Evolutionary conservation across 2,797 vertebrate genomes (phyloP), one percentile per base, ranked within the genome.

Genomic region (Peromyscus nudipes): DNA sequence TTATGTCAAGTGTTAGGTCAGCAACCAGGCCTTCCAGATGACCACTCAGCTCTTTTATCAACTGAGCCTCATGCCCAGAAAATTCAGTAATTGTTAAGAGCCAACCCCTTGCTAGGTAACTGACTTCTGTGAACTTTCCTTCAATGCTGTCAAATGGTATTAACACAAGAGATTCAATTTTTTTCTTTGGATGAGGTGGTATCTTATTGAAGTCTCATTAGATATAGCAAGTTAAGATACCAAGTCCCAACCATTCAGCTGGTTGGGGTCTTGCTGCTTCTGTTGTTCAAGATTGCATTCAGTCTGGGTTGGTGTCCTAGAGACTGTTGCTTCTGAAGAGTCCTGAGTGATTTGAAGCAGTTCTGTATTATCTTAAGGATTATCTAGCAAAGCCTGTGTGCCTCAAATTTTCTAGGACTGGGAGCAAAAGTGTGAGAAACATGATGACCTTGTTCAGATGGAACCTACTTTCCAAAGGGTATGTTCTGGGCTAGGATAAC

Each of bases 301-400:
- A 60, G 76, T 89, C 69, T 86, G 52, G 40, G 69, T 57, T 87
- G 87, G 11, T 11, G 76, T 83, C 23, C 27, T n/a, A 60, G 82
- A 65, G 40, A 83, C 37, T 84, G 52, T 75, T 77, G 43, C 88
- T 3, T 6, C 16, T n/a, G 52, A 86, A 43, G 9, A 14, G 1
- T 64, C 23, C 71, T 60, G n/a, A 86, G 40, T 96, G 84, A 17
- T 89, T 86, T 94, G 71, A 76, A 76, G 60, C 27, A 85, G 40
- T 52, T 29, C 3, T 40, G 6, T 29, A 9, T 83, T 76, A 55
- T 34, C 31, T 69, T 34, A 2, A 49, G 34, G 16, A 60, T 37
- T 89, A 29, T 16, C 55, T 46, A 69, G 49, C 8, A 79, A 62
- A n/a, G 25, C 14, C 11, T 73, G 27, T 19, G 23, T 89, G 21